Conservation (phyloP, 2,888 invertebrate species). For the Macropis europaea region DNA sequence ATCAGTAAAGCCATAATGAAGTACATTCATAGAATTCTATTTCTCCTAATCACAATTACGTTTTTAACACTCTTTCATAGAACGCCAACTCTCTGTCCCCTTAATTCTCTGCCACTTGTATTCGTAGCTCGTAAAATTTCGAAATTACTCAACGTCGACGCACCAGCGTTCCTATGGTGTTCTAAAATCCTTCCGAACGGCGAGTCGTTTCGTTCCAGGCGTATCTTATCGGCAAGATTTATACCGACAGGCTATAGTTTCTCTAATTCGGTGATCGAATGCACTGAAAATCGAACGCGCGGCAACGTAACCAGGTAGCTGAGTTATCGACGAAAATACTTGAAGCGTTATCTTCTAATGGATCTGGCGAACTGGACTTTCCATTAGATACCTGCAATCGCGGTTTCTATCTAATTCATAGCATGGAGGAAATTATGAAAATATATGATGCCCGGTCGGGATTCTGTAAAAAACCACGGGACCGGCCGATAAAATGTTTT, state of each 20-base stretch:
- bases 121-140: neutral
- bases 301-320: constrained; percentile 35
- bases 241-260: constrained; percentile 17
- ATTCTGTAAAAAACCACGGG: neutral
- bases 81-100: neutral
- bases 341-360: constrained; percentile 41
- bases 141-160: neutral
- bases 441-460: neutral
- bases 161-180: neutral
- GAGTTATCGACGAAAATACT: constrained; percentile 43
- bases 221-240: constrained; percentile 44
- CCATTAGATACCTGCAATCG: constrained; percentile 21
- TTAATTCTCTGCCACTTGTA: constrained; percentile 1
- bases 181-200: neutral
- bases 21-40: too few species aligned
- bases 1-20: too few species aligned
- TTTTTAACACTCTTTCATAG: neutral
- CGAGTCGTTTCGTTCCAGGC: constrained; percentile 38
- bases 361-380: constrained; percentile 41
- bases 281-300: constrained; percentile 4
- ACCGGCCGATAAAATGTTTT: constrained; percentile 7
- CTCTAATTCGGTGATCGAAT: constrained; percentile 25
- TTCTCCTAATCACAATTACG: too few species aligned
- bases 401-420: constrained; percentile 21
- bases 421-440: constrained; percentile 25